phyloP scores from a whole-genome alignment of 2,888 invertebrate genomes.

The Cephus pulcher region DNA sequence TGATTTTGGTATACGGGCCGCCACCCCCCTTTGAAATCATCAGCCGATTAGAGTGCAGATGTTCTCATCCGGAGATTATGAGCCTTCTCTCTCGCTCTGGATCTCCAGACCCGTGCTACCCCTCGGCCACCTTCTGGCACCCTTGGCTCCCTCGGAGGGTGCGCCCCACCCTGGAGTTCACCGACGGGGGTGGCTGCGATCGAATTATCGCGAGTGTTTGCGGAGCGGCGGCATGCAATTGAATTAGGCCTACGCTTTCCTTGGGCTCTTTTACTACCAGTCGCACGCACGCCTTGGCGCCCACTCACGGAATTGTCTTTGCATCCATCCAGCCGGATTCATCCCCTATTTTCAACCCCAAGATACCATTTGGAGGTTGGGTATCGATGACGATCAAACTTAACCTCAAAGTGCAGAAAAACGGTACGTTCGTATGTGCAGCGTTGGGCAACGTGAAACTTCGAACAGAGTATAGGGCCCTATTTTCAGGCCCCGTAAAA shows the following conservation, averaged over 20 bases:
- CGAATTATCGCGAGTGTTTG: conserved; percentile 67
- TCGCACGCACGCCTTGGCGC: neutral
- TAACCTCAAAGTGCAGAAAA: neutral
- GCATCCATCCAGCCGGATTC: neutral
- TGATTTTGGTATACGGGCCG: neutral
- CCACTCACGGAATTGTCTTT: neutral
- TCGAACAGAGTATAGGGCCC: neutral
- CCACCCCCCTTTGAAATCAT: conserved; percentile 45
- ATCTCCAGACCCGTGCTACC: conserved; percentile 16
- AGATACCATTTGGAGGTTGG: neutral
- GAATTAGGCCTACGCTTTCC: conserved; percentile 56
- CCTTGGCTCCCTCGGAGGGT: neutral
- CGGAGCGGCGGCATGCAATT: conserved; percentile 64
- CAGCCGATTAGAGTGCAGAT: conserved; percentile 66
- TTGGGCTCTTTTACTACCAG: conserved; percentile 21
- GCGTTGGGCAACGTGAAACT: neutral
- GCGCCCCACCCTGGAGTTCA: neutral
- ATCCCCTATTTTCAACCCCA: neutral
- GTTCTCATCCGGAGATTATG: conserved; percentile 62
- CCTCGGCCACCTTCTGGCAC: conserved; percentile 23
- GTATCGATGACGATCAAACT: neutral
- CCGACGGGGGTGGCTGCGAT: conserved; percentile 49
- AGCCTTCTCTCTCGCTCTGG: conserved; percentile 45
- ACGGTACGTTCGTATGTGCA: neutral
- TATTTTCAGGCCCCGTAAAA: too few relatives aligned